A percentile compares a stretch with the other conserved stretches of the same genome.
phyloP scores from a whole-genome alignment of 2,113 vertebrate genomes.

The Salminus brasiliensis region DNA sequence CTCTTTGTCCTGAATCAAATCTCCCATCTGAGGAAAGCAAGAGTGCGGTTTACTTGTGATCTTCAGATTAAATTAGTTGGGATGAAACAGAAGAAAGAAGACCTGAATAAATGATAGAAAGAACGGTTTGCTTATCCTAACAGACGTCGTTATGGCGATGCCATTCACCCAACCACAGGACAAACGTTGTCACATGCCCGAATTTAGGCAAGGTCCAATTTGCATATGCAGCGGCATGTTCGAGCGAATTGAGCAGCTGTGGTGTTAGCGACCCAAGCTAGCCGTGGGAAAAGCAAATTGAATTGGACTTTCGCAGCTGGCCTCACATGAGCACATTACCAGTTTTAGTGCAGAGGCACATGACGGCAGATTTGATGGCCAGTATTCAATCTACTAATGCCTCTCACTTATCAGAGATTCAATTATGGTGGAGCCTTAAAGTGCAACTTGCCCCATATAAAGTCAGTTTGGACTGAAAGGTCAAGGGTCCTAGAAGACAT shows the following conservation, averaged over 20 bases:
- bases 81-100: constrained; percentile 11
- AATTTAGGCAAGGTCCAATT: background rate
- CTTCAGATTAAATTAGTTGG: constrained; percentile 41
- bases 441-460: constrained; percentile 24
- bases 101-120: constrained; percentile 1
- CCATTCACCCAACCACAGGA: background rate
- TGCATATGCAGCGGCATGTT: constrained; percentile 21
- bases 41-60: constrained; percentile 50
- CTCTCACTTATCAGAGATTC: constrained; percentile 16
- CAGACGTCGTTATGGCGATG: constrained; percentile 1
- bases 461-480: background rate
- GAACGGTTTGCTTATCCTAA: constrained; percentile 33
- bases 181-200: constrained; percentile 28
- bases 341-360: constrained; percentile 18
- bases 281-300: constrained; percentile 25
- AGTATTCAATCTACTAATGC: constrained; percentile 2
- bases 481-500: background rate
- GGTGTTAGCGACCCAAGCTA: background rate
- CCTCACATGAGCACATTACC: constrained; percentile 21
- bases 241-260: constrained; percentile 9
- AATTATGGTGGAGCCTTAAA: constrained; percentile 18
- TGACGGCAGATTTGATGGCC: constrained; percentile 9
- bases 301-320: constrained; percentile 12
- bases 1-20: constrained; percentile 8
- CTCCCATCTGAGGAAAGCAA: constrained; percentile 10